These are phyloP conservation scores for Cryptophagus acutangulus DNA, from an alignment of 2,888 invertebrate genomes.

Conservation along the genomic window DNA sequence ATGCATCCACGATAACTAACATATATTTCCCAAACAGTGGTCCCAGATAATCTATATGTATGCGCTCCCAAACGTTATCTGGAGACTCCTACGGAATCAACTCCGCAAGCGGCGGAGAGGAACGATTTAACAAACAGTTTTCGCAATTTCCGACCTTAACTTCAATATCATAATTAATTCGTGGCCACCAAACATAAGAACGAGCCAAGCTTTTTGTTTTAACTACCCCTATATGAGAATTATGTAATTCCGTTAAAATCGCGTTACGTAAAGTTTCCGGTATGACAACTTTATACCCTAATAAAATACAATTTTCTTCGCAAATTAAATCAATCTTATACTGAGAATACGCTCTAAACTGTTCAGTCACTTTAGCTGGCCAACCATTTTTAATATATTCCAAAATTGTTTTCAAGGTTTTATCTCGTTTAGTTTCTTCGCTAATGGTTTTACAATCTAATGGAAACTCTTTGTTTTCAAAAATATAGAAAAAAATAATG, in stretches of 20 bases:
- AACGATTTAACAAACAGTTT: too few species aligned
- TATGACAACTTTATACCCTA: constrained; percentile 23
- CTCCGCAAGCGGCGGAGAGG: too few species aligned
- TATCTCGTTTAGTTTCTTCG: constrained; percentile 8
- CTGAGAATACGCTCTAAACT: constrained; percentile 10
- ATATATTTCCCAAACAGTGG: too few species aligned
- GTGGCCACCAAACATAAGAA: constrained; percentile 27
- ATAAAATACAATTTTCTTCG: constrained; percentile 18
- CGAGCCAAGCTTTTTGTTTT: constrained; percentile 22
- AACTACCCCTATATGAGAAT: constrained; percentile 22
- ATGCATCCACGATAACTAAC: too few species aligned
- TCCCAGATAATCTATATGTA: too few species aligned
- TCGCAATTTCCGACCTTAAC: too few species aligned
- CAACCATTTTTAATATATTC: constrained; percentile 4
- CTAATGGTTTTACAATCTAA: constrained; percentile 9
- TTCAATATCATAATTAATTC: too few species aligned
- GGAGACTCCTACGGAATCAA: too few species aligned
- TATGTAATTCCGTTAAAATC: constrained; percentile 17
- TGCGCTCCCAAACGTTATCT: too few species aligned
- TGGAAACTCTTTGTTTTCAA: constrained; percentile 7
- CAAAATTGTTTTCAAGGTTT: constrained; percentile 8
- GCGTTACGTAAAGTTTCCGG: constrained; percentile 14
- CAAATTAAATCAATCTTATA: constrained; percentile 13
- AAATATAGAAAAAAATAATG: constrained; percentile 9
- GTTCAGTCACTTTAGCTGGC: not conserved